These are phyloP conservation scores for Eurystomus gularis DNA, from an alignment of 2,113 vertebrate species.

Conservation along the genomic window DNA sequence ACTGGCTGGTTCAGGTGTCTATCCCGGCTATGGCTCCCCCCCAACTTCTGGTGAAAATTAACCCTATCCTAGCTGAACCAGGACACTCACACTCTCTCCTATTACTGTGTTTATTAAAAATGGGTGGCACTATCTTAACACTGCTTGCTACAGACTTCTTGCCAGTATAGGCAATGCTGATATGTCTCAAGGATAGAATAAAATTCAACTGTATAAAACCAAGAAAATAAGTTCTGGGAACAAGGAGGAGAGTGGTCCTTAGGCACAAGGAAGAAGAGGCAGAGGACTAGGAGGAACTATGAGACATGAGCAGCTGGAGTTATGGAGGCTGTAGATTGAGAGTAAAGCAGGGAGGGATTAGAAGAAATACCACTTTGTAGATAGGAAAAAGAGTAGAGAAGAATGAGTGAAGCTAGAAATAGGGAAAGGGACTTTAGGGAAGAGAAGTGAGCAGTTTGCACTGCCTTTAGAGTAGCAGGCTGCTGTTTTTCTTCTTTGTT, in stretches of 20 bases:
- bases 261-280: not conserved
- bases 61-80: too few relatives aligned
- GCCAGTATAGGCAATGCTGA: not conserved
- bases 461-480: not conserved
- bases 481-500: not conserved
- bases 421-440: rapidly evolving
- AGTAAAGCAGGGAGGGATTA: not conserved
- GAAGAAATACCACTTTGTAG: not conserved
- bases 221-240: not conserved
- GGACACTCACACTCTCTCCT: not conserved
- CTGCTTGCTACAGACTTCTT: not conserved
- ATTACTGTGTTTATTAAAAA: not conserved
- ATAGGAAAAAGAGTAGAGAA: not conserved
- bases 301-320: not conserved
- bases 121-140: not conserved
- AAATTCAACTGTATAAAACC: not conserved
- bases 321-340: not conserved
- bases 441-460: not conserved
- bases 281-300: not conserved
- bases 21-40: too few relatives aligned
- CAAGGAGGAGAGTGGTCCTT: not conserved
- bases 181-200: not conserved
- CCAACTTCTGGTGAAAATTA: too few relatives aligned
- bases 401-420: not conserved
- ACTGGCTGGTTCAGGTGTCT: too few relatives aligned